Percentiles rank a stretch among this genome's conserved stretches.
Conservation (phyloP, 2,888 invertebrate genomes). For the Biston betularia region DNA sequence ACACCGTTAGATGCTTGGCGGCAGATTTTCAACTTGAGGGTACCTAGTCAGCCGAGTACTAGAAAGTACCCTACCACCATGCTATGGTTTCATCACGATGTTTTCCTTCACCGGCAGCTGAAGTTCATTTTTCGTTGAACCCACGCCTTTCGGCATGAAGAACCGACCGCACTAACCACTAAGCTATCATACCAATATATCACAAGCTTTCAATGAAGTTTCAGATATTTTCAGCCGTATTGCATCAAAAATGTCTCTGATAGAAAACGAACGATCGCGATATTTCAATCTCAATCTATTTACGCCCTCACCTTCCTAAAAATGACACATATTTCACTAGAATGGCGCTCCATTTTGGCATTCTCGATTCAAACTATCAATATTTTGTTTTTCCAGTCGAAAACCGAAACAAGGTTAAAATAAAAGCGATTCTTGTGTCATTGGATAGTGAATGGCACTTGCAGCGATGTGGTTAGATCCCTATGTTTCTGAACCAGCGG, state of each 20-base stretch:
- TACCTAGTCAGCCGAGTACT: too few species aligned
- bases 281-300: conserved; percentile 31
- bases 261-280: conserved; percentile 11
- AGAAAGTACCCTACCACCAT: too few species aligned
- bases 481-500: conserved; percentile 41
- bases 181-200: too few species aligned
- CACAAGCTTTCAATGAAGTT: neutral
- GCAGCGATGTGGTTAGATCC: conserved; percentile 26
- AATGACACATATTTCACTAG: conserved; percentile 24
- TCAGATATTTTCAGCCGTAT: conserved; percentile 1
- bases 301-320: conserved; percentile 25
- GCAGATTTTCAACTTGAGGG: too few species aligned
- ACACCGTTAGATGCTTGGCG: too few species aligned
- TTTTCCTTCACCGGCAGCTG: too few species aligned
- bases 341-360: conserved; percentile 24
- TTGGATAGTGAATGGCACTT: conserved; percentile 51
- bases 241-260: conserved; percentile 14
- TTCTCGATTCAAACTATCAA: conserved; percentile 38
- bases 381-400: conserved; percentile 49
- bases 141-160: too few species aligned
- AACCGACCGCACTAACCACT: too few species aligned
- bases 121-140: too few species aligned
- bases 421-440: conserved; percentile 55
- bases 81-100: too few species aligned
- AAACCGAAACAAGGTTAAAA: conserved; percentile 57